Conservation (phyloP, 2,113 vertebrate species). For the Hippopotamus amphibius region DNA sequence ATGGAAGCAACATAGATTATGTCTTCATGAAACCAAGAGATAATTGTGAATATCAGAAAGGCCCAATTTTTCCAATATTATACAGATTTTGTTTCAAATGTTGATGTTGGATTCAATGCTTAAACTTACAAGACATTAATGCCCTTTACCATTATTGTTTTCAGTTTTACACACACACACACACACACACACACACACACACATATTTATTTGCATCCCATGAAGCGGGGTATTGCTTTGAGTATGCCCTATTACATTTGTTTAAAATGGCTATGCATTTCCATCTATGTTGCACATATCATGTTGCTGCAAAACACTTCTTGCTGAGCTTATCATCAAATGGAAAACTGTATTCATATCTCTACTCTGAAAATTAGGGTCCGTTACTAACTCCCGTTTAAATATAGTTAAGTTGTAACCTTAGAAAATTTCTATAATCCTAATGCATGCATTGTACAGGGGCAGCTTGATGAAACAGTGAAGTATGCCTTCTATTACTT, state of each 20-base stretch:
- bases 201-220: not conserved
- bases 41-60: not conserved
- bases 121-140: not conserved
- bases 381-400: not conserved
- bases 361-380: not conserved
- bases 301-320: not conserved
- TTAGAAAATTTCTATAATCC: not conserved
- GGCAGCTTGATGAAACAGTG: not conserved
- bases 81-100: not conserved
- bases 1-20: not conserved
- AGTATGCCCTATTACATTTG: not conserved
- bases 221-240: not conserved
- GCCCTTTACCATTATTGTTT: not conserved
- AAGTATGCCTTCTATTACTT: not conserved
- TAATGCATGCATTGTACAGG: not conserved
- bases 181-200: not conserved
- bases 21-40: not conserved
- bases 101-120: not conserved
- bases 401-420: not conserved
- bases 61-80: not conserved
- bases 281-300: not conserved
- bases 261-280: not conserved
- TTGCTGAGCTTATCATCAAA: not conserved
- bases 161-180: not conserved
- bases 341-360: not conserved